Conservation (phyloP, 2,888 invertebrate species). For the Cotesia congregata region DNA sequence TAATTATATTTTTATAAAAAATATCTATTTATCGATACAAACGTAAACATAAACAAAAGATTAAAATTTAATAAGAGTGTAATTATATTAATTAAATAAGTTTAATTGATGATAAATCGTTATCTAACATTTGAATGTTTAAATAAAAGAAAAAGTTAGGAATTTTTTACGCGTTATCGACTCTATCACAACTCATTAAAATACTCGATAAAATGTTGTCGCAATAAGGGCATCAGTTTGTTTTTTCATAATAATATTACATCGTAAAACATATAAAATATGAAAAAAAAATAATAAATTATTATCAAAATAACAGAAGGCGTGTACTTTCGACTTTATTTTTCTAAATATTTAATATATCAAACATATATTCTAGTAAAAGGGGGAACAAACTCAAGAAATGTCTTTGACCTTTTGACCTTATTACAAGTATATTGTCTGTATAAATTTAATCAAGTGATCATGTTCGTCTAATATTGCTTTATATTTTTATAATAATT, state of each 20-base stretch:
- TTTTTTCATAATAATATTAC: not conserved
- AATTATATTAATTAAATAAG: not conserved
- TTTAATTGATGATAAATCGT: too few relatives aligned
- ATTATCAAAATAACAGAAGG: not conserved
- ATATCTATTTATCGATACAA: not conserved
- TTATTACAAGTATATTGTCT: not conserved
- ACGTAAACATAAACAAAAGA: not conserved
- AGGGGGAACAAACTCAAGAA: not conserved
- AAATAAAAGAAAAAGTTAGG: not conserved
- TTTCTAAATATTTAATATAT: constrained; percentile 5
- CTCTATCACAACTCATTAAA: not conserved
- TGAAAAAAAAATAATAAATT: not conserved
- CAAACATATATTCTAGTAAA: not conserved
- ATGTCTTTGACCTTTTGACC: constrained; percentile 28
- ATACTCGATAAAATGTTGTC: not conserved
- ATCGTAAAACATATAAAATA: not conserved
- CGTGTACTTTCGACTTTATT: not conserved
- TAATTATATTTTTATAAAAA: not conserved
- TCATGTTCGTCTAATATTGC: not conserved
- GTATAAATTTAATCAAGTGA: not conserved
- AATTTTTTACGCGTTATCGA: not conserved
- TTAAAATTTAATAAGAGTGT: not conserved
- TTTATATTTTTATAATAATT: not conserved
- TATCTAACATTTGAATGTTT: not conserved
- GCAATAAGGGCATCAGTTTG: not conserved